Evolutionary conservation across 2,113 vertebrate species (phyloP), one percentile per base, ranked within the genome.

Genomic region (Xiphorhynchus elegans): DNA sequence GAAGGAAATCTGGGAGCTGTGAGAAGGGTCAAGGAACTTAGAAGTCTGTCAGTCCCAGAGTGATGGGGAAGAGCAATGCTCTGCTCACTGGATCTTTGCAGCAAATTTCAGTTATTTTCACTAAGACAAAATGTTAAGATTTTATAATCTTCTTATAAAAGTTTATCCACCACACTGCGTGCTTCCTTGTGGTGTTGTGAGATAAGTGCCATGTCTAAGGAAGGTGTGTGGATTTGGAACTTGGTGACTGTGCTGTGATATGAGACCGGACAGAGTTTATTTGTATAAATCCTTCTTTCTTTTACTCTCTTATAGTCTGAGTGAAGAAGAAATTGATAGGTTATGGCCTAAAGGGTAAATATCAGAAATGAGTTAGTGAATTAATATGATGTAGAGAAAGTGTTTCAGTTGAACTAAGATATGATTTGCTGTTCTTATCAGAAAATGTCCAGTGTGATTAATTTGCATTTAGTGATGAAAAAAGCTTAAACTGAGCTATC

Each of bases 131-230:
- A 91, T 87, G 47, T 77, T 80, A 87, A 92, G 76, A 60, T 93
- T 81, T 89, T 72, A 35, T 94, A 93, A 95, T 95, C 90, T 87
- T 95, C 95, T 90, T 96, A 96, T 24, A 63, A 46, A 94, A 85
- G 25, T 95, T 95, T 95, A 90, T 96, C 87, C 95, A 26, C n/a
- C 28, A 63, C 56, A 53, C 94, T 7, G 8, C 73, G 42, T 69
- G 60, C 60, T 93, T 89, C 59, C 70, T 87, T 2, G 9, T 92
- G 92, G 74, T 79, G 28, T 69, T 37, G 33, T 35, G 79, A 97
- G 95, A 85, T 96, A 97, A 96, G 76, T 89, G 62, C 82, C 68
- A n/a, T 31, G 29, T 81, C 35, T 87, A 70, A 91, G 87, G 63
- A 95, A 92, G 59, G 60, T 86, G 31, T 84, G 87, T 81, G 29